phyloP scores from a whole-genome alignment of 2,113 vertebrate genomes.

The Canis aureus region DNA sequence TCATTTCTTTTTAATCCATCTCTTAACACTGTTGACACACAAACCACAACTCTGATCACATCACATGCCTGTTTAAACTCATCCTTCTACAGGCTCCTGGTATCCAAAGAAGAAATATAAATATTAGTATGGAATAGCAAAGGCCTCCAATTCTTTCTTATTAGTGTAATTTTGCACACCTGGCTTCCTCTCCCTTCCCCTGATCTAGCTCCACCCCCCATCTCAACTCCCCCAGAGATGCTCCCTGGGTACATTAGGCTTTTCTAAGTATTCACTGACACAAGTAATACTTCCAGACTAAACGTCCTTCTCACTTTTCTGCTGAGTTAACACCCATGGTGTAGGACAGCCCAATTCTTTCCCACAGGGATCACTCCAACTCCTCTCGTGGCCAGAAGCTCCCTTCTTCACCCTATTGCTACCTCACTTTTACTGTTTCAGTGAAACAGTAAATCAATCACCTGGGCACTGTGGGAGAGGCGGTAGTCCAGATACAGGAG shows the following conservation, averaged over 20 bases:
- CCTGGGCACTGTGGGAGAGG: background rate
- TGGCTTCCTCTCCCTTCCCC: background rate
- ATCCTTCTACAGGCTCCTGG: background rate
- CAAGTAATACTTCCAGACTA: background rate
- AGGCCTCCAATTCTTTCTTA: background rate
- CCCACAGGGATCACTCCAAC: background rate
- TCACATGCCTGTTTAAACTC: background rate
- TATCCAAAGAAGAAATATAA: background rate
- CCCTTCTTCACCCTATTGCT: no score
- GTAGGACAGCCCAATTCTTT: background rate
- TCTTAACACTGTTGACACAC: background rate
- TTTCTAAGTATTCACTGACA: background rate
- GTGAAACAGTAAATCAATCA: background rate
- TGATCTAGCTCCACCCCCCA: background rate
- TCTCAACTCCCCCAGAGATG: fast-evolving
- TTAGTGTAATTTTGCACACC: background rate
- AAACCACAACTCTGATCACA: background rate
- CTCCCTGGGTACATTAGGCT: background rate
- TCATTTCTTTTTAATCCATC: background rate
- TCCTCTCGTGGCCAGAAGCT: background rate
- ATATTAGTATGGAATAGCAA: background rate
- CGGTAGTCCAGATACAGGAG: background rate
- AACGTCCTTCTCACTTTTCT: background rate
- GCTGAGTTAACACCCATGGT: background rate
- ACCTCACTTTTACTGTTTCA: background rate